phyloP scores from a whole-genome alignment of 2,797 vertebrate species.

The Agapornis canus region DNA sequence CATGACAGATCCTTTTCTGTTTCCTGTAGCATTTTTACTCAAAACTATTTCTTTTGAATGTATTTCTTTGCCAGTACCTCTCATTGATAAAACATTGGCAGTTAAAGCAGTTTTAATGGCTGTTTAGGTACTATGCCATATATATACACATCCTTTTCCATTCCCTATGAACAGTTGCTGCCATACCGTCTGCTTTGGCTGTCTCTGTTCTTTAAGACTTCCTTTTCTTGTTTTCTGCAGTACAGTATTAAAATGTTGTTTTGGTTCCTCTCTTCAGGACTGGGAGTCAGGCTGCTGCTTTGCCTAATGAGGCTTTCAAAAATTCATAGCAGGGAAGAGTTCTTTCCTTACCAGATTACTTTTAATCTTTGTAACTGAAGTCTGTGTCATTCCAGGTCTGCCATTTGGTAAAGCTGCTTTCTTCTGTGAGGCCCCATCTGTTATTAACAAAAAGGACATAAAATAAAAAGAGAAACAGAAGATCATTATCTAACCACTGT shows the following conservation, averaged over 20 bases:
- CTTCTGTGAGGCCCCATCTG: background rate
- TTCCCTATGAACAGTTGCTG: background rate
- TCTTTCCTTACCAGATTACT: background rate
- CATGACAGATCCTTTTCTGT: background rate
- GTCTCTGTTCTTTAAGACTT: background rate
- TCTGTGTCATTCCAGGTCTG: background rate
- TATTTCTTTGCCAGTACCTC: slow-evolving; percentile 33
- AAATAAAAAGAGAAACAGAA: slow-evolving; percentile 1
- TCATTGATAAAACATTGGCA: background rate
- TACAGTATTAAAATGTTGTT: background rate
- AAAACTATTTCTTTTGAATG: slow-evolving; percentile 24
- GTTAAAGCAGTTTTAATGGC: background rate
- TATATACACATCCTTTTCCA: background rate
- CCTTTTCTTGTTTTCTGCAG: background rate
- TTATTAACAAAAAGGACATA: slow-evolving; percentile 1
- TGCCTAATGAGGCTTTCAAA: slow-evolving; percentile 17
- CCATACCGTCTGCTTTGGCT: background rate
- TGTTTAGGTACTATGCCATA: background rate
- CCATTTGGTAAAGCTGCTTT: background rate
- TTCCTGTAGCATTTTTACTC: background rate
- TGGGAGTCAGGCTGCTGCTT: slow-evolving; percentile 18
- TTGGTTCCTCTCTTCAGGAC: background rate
- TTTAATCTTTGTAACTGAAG: background rate
- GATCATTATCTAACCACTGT: background rate
- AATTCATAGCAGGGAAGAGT: background rate